These are phyloP conservation scores for Ceratothoa steindachneri DNA, from an alignment of 2,888 invertebrate genomes.

Conservation along the genomic window DNA sequence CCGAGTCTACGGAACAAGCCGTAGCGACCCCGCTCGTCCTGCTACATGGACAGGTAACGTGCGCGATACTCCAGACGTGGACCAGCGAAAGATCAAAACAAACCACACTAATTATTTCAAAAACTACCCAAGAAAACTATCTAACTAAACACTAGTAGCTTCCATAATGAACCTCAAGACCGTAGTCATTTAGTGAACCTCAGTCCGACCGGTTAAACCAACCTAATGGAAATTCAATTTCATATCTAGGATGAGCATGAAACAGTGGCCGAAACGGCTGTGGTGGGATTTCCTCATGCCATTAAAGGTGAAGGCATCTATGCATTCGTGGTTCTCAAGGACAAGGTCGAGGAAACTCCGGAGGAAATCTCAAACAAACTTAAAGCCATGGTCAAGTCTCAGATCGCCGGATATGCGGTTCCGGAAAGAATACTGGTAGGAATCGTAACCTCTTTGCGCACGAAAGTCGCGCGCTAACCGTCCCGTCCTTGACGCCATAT, in stretches of 20 bases:
- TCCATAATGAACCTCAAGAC: too few species aligned
- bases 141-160: too few species aligned
- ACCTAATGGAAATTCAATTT: not conserved
- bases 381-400: conserved; percentile 51
- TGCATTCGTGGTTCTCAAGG: conserved; percentile 53
- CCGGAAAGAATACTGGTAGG: conserved; percentile 56
- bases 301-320: conserved; percentile 59
- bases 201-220: too few species aligned
- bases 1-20: too few species aligned
- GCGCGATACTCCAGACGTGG: too few species aligned
- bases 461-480: not conserved
- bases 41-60: too few species aligned
- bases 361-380: conserved; percentile 51
- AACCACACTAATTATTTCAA: too few species aligned
- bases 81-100: too few species aligned
- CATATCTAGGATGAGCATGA: conserved; percentile 52
- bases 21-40: too few species aligned
- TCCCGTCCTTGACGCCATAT: too few species aligned
- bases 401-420: conserved; percentile 56
- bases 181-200: too few species aligned
- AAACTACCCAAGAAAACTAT: too few species aligned
- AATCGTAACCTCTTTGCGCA: not conserved
- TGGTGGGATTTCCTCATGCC: conserved; percentile 57
- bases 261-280: conserved; percentile 56
- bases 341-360: conserved; percentile 45